These are phyloP conservation scores for Zootermopsis nevadensis DNA, from an alignment of 2,888 invertebrate genomes.

Conservation along the genomic window DNA sequence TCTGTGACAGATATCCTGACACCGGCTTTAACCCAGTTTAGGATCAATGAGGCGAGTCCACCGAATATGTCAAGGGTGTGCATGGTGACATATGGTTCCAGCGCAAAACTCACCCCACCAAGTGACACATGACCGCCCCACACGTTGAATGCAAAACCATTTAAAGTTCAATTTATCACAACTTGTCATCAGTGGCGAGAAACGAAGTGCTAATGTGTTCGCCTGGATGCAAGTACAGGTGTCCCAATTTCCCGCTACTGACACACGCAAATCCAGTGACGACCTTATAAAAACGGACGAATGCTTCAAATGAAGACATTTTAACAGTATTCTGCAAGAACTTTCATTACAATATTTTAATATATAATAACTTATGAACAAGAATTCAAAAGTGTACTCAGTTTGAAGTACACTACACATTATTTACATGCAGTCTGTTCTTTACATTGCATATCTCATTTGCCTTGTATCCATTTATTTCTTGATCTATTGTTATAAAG, in stretches of 20 bases:
- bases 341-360: no score
- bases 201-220: slow-evolving; percentile 20
- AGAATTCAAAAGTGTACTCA: no score
- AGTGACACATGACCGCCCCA: slow-evolving; percentile 23
- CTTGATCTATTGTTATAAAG: no score
- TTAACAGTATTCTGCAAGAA: no score
- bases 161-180: slow-evolving; percentile 41
- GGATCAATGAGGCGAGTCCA: slow-evolving; percentile 21
- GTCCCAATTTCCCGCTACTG: slow-evolving; percentile 24
- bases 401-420: no score
- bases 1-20: no score
- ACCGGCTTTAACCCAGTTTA: not conserved
- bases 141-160: slow-evolving; percentile 20
- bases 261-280: slow-evolving; percentile 14
- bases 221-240: slow-evolving; percentile 2
- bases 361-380: no score
- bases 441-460: no score
- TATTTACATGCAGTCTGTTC: no score
- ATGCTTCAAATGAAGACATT: no score
- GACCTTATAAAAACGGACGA: no score
- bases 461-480: no score
- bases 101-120: slow-evolving; percentile 3
- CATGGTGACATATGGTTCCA: not conserved
- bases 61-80: not conserved
- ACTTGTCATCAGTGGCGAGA: slow-evolving; percentile 34